phyloP scores from a whole-genome alignment of 2,797 vertebrate species.

The Monodelphis domestica region DNA sequence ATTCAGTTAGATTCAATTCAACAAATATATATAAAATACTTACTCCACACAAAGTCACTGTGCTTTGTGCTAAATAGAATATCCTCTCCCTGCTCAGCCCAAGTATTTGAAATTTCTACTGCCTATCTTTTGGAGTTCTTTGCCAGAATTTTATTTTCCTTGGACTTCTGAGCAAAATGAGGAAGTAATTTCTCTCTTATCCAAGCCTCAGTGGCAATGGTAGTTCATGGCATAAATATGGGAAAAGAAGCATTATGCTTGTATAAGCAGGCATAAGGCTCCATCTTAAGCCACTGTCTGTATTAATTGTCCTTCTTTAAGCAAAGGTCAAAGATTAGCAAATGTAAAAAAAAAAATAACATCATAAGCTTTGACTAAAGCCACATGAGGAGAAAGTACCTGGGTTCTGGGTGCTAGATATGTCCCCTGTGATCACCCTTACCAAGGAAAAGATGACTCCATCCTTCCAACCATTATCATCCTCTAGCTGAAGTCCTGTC shows the following conservation, averaged over 20 bases:
- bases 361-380: neutral
- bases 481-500: neutral
- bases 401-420: neutral
- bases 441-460: neutral
- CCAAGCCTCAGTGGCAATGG: neutral
- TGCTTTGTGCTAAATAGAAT: neutral
- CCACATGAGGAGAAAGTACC: neutral
- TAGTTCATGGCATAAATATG: neutral
- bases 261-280: neutral
- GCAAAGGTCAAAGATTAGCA: no score
- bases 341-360: no score
- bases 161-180: neutral
- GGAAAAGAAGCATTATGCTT: neutral
- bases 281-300: no score
- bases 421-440: no score
- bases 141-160: neutral
- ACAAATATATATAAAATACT: neutral
- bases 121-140: neutral
- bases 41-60: no score
- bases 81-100: neutral
- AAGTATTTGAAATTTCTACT: neutral
- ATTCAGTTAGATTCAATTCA: neutral
- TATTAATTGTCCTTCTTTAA: neutral
- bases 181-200: neutral
- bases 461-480: neutral